Percentiles rank a stretch among this genome's conserved stretches.
These are phyloP conservation scores for Tangara arthus DNA, from an alignment of 2,797 vertebrate genomes.

Conservation along the genomic window DNA sequence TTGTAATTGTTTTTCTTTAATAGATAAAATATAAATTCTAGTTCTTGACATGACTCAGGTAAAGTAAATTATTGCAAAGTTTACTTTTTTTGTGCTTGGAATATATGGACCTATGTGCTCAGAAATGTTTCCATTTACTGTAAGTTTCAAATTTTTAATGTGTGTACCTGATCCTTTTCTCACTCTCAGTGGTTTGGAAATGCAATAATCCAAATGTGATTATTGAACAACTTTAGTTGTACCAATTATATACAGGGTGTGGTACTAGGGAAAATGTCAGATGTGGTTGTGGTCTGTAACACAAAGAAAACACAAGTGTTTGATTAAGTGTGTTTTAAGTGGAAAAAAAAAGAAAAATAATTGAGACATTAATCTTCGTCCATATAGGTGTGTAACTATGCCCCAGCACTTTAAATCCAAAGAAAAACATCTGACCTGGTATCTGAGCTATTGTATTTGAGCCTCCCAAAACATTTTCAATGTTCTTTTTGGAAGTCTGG, in stretches of 20 bases:
- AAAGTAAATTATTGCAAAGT: not conserved
- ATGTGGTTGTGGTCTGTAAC: not conserved
- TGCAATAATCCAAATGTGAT: constrained; percentile 10
- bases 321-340: not conserved
- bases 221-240: not conserved
- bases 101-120: not conserved
- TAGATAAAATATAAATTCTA: not conserved
- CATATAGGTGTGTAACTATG: not conserved
- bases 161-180: not conserved
- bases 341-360: not conserved
- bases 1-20: not conserved
- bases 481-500: not conserved
- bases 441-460: not conserved
- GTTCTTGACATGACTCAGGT: not conserved
- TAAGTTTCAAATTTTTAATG: not conserved
- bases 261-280: not conserved
- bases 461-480: not conserved
- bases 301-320: not conserved
- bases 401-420: not conserved
- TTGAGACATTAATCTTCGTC: not conserved
- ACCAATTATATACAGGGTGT: not conserved
- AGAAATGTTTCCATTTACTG: not conserved
- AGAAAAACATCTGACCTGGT: not conserved
- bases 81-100: not conserved
- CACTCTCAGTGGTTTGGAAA: not conserved